Conservation (phyloP, 2,113 vertebrate species). For the Cyanistes caeruleus region DNA sequence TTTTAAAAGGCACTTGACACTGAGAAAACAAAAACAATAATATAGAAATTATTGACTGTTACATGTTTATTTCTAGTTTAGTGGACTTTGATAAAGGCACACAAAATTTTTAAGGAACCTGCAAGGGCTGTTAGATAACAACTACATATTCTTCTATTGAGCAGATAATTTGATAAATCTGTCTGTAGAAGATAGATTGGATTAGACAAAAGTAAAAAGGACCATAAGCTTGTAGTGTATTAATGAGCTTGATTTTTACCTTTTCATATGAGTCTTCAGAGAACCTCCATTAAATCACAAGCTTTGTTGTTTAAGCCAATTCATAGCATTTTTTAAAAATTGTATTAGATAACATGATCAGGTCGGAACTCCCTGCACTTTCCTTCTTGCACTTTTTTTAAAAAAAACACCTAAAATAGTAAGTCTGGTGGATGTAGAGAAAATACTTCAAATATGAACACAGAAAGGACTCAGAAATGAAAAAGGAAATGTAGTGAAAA, state of each 20-base stretch:
- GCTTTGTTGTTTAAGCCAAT: background rate
- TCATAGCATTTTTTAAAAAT: fast-evolving
- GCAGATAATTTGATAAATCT: background rate
- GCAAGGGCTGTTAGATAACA: background rate
- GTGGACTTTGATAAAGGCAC: background rate
- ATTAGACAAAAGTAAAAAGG: background rate
- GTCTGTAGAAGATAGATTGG: background rate
- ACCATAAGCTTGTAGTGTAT: background rate
- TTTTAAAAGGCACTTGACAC: background rate
- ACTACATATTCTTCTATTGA: background rate
- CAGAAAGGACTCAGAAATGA: background rate
- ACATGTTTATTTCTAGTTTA: background rate
- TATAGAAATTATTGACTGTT: background rate
- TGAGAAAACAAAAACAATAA: background rate
- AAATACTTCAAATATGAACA: background rate
- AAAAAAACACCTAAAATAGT: background rate
- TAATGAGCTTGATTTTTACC: background rate
- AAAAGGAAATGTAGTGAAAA: background rate
- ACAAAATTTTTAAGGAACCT: background rate
- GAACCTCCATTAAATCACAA: background rate
- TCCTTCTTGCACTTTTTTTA: background rate
- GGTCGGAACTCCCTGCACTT: background rate
- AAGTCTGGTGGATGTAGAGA: background rate
- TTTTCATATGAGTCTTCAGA: background rate
- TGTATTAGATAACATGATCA: background rate